Evolutionary conservation across 2,113 vertebrate genomes (phyloP).

Genomic region (Aplodontia rufa): DNA sequence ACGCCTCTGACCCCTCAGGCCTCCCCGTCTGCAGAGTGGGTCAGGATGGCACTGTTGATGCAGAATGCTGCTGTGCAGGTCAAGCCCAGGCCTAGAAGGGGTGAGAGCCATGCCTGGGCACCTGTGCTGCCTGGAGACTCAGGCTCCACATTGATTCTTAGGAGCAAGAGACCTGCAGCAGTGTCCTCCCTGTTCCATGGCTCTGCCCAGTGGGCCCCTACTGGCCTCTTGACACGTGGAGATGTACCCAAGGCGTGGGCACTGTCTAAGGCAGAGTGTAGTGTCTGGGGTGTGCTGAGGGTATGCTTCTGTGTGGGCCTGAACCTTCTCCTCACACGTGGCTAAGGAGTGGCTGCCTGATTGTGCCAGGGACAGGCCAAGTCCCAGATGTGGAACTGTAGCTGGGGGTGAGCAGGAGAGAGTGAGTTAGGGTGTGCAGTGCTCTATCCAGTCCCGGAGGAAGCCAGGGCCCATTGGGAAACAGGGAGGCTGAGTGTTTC

Average conservation of each 20-base stretch:
- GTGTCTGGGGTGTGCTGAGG: fast-evolving
- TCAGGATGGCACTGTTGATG: fast-evolving
- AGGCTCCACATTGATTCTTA: neutral
- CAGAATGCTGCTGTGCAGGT: neutral
- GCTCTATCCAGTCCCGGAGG: fast-evolving
- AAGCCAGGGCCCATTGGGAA: neutral
- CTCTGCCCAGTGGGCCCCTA: too few species aligned
- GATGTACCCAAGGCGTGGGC: fast-evolving
- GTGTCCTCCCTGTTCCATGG: neutral
- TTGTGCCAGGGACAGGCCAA: fast-evolving
- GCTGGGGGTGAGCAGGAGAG: fast-evolving
- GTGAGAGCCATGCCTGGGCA: too few species aligned
- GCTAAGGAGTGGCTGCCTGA: fast-evolving
- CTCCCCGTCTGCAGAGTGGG: too few species aligned
- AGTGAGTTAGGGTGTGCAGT: fast-evolving
- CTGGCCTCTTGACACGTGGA: fast-evolving
- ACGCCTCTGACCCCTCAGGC: fast-evolving
- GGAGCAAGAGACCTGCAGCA: fast-evolving
- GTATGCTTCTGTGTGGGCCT: fast-evolving
- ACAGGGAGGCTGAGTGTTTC: conserved; percentile 1
- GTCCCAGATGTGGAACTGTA: fast-evolving
- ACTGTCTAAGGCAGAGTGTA: neutral
- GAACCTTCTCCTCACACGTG: too few species aligned
- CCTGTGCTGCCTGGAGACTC: too few species aligned
- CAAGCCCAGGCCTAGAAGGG: too few species aligned